These are phyloP conservation scores for Nettapus auritus DNA, from an alignment of 2,113 vertebrate genomes.

Conservation along the genomic window DNA sequence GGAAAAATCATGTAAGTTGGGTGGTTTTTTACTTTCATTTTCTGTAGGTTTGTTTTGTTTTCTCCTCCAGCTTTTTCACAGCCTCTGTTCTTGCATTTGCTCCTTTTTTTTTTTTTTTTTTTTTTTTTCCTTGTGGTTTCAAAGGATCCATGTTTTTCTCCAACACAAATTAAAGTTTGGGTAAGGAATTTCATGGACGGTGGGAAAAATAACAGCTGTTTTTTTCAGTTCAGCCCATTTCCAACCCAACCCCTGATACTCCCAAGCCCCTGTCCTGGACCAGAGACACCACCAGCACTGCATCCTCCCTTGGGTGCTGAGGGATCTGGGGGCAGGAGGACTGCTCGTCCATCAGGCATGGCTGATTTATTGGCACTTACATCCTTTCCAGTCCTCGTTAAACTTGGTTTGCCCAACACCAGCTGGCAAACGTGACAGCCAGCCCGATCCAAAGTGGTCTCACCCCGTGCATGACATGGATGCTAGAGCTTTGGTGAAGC, in stretches of 20 bases:
- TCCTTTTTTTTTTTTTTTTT: too few relatives aligned
- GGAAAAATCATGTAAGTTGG: background rate
- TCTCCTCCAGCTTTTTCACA: background rate
- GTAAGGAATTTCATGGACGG: background rate
- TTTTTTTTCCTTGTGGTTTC: background rate
- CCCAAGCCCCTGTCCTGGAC: background rate
- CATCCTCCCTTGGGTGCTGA: background rate
- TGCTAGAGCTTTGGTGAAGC: background rate
- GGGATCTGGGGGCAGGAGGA: background rate
- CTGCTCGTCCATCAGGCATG: background rate
- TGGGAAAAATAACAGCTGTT: background rate
- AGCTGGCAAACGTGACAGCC: rapidly evolving
- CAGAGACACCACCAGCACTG: rapidly evolving
- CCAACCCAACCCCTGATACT: background rate
- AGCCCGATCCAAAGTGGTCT: background rate
- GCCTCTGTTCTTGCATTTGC: background rate
- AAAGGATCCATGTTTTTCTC: background rate
- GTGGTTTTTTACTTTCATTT: background rate
- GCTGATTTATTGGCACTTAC: background rate
- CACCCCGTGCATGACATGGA: rapidly evolving
- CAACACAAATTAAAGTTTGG: background rate
- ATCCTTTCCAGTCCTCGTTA: background rate
- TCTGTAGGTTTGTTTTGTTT: background rate
- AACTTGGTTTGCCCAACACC: background rate
- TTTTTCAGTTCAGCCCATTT: background rate